phyloP scores from a whole-genome alignment of 2,113 vertebrate genomes.

The Oreocharis arfaki region DNA sequence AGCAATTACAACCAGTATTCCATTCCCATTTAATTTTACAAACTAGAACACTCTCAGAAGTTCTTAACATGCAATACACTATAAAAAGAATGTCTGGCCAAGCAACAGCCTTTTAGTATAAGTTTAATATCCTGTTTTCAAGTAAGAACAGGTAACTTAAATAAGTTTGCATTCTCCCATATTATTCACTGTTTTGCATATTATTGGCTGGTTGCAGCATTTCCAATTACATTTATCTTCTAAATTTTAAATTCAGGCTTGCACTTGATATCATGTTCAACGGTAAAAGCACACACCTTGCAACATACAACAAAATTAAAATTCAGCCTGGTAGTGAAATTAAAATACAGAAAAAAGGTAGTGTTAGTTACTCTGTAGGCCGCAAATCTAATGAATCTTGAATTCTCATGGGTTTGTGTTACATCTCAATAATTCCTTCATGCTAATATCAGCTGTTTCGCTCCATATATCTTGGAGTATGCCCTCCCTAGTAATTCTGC shows the following conservation, averaged over 20 bases:
- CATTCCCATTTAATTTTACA: background rate
- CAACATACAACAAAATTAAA: background rate
- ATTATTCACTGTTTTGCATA: background rate
- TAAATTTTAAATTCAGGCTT: background rate
- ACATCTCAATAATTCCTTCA: background rate
- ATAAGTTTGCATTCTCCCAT: background rate
- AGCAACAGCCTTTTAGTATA: background rate
- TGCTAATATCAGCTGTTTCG: background rate
- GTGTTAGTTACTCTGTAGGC: background rate
- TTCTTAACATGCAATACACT: background rate
- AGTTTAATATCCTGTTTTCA: background rate
- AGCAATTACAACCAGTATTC: background rate
- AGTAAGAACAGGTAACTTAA: background rate
- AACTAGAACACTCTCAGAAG: background rate
- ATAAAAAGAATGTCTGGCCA: background rate
- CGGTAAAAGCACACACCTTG: background rate
- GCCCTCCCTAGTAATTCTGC: background rate
- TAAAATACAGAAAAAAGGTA: background rate
- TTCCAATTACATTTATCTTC: background rate
- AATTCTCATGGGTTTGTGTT: background rate
- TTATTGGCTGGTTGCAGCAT: background rate
- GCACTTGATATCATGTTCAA: background rate
- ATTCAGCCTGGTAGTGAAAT: background rate
- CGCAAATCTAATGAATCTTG: background rate
- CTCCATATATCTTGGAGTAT: background rate